These are phyloP conservation scores for Brachynemurus nebulosus DNA, from an alignment of 2,888 invertebrate species.

Conservation along the genomic window DNA sequence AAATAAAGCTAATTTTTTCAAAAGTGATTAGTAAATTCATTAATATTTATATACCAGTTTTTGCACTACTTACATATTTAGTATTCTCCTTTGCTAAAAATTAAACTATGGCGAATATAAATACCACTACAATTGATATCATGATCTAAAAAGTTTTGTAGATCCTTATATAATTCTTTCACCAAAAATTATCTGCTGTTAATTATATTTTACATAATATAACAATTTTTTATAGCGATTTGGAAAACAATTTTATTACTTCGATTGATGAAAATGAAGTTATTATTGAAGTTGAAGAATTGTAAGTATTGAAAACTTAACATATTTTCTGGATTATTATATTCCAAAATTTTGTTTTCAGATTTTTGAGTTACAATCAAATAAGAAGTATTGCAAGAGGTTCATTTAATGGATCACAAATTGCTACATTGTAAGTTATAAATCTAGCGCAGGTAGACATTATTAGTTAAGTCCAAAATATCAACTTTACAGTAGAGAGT, in stretches of 20 bases:
- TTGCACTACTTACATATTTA: too few relatives aligned
- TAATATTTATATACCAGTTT: too few relatives aligned
- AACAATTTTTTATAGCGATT: slow-evolving; percentile 32
- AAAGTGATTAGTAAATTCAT: too few relatives aligned
- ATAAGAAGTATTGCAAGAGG: slow-evolving; percentile 53
- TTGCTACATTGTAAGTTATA: slow-evolving; percentile 43
- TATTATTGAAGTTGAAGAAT: slow-evolving; percentile 28
- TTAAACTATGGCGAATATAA: too few relatives aligned
- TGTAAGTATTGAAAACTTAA: slow-evolving; percentile 26
- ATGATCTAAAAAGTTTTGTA: too few relatives aligned
- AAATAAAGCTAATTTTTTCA: too few relatives aligned
- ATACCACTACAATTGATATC: too few relatives aligned
- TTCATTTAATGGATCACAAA: slow-evolving; percentile 64
- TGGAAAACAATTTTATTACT: slow-evolving; percentile 31
- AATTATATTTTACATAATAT: too few relatives aligned
- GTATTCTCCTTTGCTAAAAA: too few relatives aligned
- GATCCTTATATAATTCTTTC: too few relatives aligned
- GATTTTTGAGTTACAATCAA: slow-evolving; percentile 58
- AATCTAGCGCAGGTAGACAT: neutral
- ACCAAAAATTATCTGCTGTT: too few relatives aligned
- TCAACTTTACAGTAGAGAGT: too few relatives aligned
- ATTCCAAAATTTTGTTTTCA: slow-evolving; percentile 34
- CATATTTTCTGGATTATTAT: neutral
- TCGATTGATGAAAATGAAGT: slow-evolving; percentile 27
- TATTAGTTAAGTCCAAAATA: neutral